Evolutionary conservation across 2,113 vertebrate genomes (phyloP), one percentile per base, ranked within the genome.

Genomic region (Hydrochoerus hydrochaeris): DNA sequence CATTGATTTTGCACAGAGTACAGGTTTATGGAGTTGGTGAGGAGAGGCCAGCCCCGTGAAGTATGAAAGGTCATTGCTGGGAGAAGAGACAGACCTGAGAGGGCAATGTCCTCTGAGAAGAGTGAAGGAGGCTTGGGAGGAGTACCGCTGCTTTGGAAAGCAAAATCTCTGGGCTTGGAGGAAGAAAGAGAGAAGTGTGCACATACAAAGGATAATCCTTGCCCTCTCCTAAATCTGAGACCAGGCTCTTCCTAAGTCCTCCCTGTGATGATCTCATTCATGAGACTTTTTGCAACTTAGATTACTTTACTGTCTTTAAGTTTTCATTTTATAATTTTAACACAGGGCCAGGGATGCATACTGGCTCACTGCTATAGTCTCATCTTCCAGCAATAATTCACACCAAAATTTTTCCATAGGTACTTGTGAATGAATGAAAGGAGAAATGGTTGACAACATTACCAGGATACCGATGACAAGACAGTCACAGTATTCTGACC

Each of bases 31-130:
- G 57, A 24, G 57, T 35, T 49, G 81, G 10, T 17, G 38, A 58
- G 95, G 89, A 94, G 32, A 94, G 7, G 30, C 62, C 85, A 57
- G 35, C 44, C 1, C n/a, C 20, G 85, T 60, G 38, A 65, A 62
- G 7, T 1, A 26, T 52, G 71, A 90, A 12, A 17, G 97, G 62
- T 20, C 77, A 46, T 2, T 14, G 46, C 71, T 22, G 16, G 88
- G 63, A 60, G n/a, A 67, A 65, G n/a, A 73, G 86, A 28, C 3
- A 3, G 8, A 19, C 22, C 30, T 9, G 1, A 49, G 81, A 13
- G 22, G 58, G 32, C 28, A 49, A 1, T 35, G 67, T 95, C 88
- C 90, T 96, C 44, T 26, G 5, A 71, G 91, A 85, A 96, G 65
- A 16, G 0, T 54, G 5, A 75, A 63, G 54, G 16, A 58, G 63